Evolutionary conservation across 2,888 invertebrate species (phyloP).

Genomic region (Acanthoscelides obtectus): DNA sequence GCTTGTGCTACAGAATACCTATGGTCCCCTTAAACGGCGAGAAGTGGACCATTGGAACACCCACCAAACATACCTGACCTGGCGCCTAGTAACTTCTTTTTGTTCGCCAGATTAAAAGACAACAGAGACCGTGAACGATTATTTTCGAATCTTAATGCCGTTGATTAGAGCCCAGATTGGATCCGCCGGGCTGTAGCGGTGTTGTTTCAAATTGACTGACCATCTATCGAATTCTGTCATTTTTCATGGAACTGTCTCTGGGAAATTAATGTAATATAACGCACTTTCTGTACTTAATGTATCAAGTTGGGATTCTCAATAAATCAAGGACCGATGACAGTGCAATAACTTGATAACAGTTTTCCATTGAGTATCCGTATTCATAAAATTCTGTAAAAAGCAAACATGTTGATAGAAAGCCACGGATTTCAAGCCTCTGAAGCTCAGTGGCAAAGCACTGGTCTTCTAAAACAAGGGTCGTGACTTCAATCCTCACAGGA

Average conservation of each 20-base stretch:
- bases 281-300: too few relatives aligned
- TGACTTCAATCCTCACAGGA: too few relatives aligned
- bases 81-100: not conserved
- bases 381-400: too few relatives aligned
- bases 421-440: too few relatives aligned
- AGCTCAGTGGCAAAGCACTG: too few relatives aligned
- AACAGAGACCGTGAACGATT: not conserved
- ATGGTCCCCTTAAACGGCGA: not conserved
- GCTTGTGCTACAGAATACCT: too few relatives aligned
- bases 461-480: too few relatives aligned
- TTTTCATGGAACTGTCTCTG: not conserved
- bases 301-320: too few relatives aligned
- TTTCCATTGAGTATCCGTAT: too few relatives aligned
- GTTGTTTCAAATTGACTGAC: not conserved
- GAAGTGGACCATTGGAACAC: not conserved
- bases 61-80: not conserved
- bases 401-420: too few relatives aligned
- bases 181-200: not conserved
- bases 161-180: not conserved
- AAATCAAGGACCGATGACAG: too few relatives aligned
- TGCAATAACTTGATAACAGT: too few relatives aligned
- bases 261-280: not conserved
- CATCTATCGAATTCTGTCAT: not conserved
- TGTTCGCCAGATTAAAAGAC: not conserved
- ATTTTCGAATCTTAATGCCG: not conserved